phyloP scores from a whole-genome alignment of 2,113 vertebrate genomes.

The Cercopithecus mona region DNA sequence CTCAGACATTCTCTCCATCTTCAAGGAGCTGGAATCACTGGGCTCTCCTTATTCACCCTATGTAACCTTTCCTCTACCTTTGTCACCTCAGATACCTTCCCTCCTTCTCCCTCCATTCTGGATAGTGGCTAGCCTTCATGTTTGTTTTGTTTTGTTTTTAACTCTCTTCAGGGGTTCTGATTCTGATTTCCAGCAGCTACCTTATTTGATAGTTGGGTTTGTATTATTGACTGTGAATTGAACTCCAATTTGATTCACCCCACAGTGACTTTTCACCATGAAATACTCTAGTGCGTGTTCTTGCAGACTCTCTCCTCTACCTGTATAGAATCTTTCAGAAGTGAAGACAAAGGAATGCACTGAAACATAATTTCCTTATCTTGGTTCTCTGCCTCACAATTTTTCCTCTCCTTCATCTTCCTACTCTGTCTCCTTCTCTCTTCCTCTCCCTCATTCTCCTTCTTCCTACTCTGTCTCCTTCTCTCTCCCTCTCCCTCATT shows the following conservation, averaged over 20 bases:
- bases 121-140: not conserved
- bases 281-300: not conserved
- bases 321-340: not conserved
- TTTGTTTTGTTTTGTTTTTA: not conserved
- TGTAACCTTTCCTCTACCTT: not conserved
- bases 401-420: not conserved
- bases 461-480: not conserved
- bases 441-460: not conserved
- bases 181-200: not conserved
- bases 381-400: not conserved
- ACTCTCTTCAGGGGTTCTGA: not conserved
- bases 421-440: not conserved
- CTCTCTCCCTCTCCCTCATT: not conserved
- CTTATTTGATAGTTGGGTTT: not conserved
- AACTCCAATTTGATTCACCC: not conserved
- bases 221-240: constrained; percentile 8
- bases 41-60: not conserved
- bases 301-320: not conserved
- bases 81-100: not conserved
- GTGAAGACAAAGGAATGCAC: not conserved
- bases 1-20: not conserved
- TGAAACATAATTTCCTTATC: not conserved
- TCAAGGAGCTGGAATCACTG: not conserved
- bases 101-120: not conserved
- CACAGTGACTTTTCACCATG: not conserved